Conservation (phyloP, 2,797 vertebrate species). For the Myiotriccus ornatus region DNA sequence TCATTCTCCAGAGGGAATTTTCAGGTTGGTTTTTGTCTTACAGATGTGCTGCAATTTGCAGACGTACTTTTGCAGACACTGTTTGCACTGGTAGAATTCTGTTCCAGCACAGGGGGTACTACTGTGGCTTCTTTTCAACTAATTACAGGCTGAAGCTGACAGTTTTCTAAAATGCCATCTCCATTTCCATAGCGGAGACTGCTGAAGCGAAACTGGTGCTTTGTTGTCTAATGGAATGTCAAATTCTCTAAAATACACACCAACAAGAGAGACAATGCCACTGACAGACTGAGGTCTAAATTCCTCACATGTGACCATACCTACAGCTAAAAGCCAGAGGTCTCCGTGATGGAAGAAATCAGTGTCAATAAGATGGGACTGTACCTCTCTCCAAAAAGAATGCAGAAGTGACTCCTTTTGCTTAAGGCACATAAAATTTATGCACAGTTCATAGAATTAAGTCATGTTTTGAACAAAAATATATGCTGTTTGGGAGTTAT, state of each 20-base stretch:
- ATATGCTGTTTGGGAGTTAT: not conserved
- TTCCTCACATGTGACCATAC: not conserved
- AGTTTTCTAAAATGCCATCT: not conserved
- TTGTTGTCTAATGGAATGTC: not conserved
- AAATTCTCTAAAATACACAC: not conserved
- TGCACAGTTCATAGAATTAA: not conserved
- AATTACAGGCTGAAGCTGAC: not conserved
- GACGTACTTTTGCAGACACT: not conserved
- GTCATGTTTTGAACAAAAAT: not conserved
- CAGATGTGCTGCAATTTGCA: not conserved
- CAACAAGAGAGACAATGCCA: not conserved
- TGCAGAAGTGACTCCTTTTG: not conserved
- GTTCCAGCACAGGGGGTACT: rapidly evolving
- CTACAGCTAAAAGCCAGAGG: not conserved
- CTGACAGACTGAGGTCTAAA: not conserved
- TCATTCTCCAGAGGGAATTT: not conserved
- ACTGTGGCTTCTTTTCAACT: not conserved
- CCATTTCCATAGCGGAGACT: not conserved
- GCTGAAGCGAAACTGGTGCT: not conserved
- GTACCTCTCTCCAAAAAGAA: not conserved
- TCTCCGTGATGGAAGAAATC: not conserved
- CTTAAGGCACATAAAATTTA: not conserved
- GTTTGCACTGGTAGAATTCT: not conserved
- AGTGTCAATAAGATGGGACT: not conserved
- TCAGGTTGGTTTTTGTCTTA: not conserved